phyloP scores from a whole-genome alignment of 2,888 invertebrate genomes.

The Zelleria hepariella region DNA sequence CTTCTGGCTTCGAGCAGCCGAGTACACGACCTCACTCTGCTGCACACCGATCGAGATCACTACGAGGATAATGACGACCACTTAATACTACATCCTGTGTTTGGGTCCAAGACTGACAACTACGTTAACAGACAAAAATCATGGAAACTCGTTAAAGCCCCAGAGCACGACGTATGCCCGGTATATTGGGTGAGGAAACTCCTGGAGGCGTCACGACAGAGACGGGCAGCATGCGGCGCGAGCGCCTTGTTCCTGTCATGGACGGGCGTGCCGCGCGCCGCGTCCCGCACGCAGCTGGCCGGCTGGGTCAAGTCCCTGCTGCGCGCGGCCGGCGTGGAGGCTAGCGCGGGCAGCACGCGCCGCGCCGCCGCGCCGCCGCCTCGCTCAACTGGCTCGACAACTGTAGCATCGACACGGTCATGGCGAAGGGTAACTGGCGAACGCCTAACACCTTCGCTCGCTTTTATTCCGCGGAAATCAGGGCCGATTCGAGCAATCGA shows the following conservation, averaged over 20 bases:
- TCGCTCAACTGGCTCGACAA: conserved; percentile 8
- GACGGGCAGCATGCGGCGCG: neutral
- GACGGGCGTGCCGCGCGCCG: neutral
- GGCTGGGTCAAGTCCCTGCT: conserved; percentile 7
- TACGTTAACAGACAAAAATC: conserved; percentile 3
- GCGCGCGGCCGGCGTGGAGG: conserved; percentile 4
- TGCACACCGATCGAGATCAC: conserved; percentile 10
- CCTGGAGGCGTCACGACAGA: conserved; percentile 13
- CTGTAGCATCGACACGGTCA: conserved; percentile 3
- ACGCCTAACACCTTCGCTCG: conserved; percentile 4
- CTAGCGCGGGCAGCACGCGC: conserved; percentile 8
- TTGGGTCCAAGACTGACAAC: conserved; percentile 4
- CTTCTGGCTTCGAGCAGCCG: conserved; percentile 16
- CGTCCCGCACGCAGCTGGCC: neutral
- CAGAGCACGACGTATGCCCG: conserved; percentile 5
- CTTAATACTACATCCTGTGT: conserved; percentile 10
- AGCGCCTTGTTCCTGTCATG: neutral
- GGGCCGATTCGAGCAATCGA: neutral
- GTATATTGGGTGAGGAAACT: conserved; percentile 10
- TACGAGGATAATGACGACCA: conserved; percentile 10
- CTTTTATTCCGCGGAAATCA: neutral
- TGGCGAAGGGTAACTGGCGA: conserved; percentile 8
- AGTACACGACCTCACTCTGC: conserved; percentile 16
- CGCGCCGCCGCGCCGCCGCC: conserved; percentile 2
- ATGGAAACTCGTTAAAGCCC: conserved; percentile 7